Percentiles rank a stretch among this genome's conserved stretches.
These are phyloP conservation scores for Hapalemur alaotrensis DNA, from an alignment of 2,797 vertebrate genomes.

Conservation along the genomic window DNA sequence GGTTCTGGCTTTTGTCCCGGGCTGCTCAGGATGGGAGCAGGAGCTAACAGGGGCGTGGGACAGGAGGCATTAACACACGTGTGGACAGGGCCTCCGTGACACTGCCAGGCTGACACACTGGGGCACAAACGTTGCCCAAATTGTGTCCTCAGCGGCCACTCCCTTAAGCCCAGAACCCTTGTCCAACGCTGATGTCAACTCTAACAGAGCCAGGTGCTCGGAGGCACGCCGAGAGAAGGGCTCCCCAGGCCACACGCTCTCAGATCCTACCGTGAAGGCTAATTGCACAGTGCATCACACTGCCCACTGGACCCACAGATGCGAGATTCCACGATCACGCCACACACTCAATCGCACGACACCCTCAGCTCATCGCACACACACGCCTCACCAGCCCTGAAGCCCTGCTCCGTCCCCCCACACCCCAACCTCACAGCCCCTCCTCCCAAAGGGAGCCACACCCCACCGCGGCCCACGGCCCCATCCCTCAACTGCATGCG, in stretches of 20 bases:
- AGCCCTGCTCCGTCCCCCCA: rapidly evolving
- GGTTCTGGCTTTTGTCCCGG: not conserved
- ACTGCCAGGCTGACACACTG: too few relatives aligned
- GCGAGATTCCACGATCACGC: rapidly evolving
- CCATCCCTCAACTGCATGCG: rapidly evolving
- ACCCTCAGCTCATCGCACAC: rapidly evolving
- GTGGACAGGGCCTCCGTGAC: rapidly evolving
- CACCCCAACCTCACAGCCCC: too few relatives aligned
- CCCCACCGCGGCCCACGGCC: rapidly evolving
- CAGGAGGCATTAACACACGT: not conserved
- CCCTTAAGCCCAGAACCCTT: not conserved
- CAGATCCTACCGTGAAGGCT: not conserved
- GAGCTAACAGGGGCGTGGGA: not conserved
- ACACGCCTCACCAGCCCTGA: not conserved
- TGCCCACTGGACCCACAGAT: too few relatives aligned
- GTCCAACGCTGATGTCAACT: rapidly evolving
- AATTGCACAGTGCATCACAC: rapidly evolving
- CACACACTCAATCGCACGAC: rapidly evolving
- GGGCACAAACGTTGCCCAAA: rapidly evolving
- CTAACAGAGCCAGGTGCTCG: not conserved
- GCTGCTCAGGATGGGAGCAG: too few relatives aligned
- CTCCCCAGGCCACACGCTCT: not conserved
- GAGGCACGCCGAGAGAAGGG: too few relatives aligned
- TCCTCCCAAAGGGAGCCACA: not conserved
- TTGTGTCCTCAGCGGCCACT: rapidly evolving